A percentile compares a stretch with the other conserved stretches of the same genome.
Evolutionary conservation across 1,140 invertebrate species (phyloP).

Genomic region (Lasioglossum baleicum): DNA sequence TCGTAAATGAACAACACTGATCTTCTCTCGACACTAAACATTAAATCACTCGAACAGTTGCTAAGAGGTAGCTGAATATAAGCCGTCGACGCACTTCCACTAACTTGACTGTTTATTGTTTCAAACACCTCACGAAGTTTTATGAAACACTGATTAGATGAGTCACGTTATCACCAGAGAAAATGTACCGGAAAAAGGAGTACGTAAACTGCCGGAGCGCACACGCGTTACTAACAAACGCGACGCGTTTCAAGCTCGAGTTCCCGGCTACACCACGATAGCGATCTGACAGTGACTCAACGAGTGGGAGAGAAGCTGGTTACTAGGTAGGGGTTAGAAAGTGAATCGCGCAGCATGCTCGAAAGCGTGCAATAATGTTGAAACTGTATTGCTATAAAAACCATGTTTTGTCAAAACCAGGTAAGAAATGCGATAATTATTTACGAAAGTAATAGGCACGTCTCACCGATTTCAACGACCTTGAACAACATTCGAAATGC

Average conservation of each 20-base stretch:
- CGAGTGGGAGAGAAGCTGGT: conserved; percentile 12
- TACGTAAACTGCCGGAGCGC: neutral
- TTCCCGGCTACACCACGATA: conserved; percentile 31
- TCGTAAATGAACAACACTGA: neutral
- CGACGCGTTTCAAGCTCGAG: conserved; percentile 26
- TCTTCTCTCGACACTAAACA: neutral
- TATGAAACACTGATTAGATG: too few relatives aligned
- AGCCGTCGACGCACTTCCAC: neutral
- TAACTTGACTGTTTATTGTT: too few relatives aligned
- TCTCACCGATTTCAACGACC: too few relatives aligned
- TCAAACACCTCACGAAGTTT: too few relatives aligned
- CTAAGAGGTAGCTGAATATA: too few relatives aligned
- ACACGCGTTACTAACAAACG: conserved; percentile 40
- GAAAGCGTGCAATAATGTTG: neutral
- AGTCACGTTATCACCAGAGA: neutral
- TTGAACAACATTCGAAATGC: too few relatives aligned
- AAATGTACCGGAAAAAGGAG: too few relatives aligned
- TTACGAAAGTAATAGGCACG: too few relatives aligned
- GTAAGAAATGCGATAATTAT: neutral
- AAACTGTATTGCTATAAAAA: neutral
- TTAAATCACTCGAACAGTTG: neutral
- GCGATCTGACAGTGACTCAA: conserved; percentile 9
- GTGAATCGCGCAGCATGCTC: conserved; percentile 6
- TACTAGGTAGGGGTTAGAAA: neutral
- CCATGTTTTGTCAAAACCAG: neutral